Percentiles rank a stretch among this genome's conserved stretches.
Conservation (phyloP, 1,140 invertebrate species). For the Drosophila orosa region DNA sequence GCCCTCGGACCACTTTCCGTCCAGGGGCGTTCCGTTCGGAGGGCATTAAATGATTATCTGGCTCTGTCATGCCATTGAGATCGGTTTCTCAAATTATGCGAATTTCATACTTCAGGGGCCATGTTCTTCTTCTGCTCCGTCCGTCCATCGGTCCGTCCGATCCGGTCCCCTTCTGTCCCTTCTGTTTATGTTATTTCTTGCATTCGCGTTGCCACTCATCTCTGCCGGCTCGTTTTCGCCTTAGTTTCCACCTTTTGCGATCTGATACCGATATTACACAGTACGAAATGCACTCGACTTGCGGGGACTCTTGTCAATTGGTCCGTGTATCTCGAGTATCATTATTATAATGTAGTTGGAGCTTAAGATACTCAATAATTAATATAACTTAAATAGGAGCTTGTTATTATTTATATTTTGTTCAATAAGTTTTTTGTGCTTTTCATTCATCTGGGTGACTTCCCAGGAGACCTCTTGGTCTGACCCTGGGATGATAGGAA, state of each 20-base stretch:
- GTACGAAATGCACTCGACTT: constrained; percentile 2
- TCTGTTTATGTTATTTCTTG: constrained; percentile 31
- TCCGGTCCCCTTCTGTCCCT: background rate
- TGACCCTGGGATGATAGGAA: background rate
- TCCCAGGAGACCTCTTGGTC: background rate
- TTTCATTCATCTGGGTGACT: background rate
- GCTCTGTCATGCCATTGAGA: constrained; percentile 59
- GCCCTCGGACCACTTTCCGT: constrained; percentile 46
- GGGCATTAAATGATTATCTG: constrained; percentile 63
- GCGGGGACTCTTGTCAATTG: background rate
- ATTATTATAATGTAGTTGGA: background rate
- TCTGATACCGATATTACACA: constrained; percentile 41
- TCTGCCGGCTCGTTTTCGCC: constrained; percentile 4
- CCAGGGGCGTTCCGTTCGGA: constrained; percentile 52
- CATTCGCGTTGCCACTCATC: constrained; percentile 10
- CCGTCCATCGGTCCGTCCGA: background rate
- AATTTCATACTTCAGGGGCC: constrained; percentile 51
- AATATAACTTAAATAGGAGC: background rate
- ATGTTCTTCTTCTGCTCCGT: constrained; percentile 16
- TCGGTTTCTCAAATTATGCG: constrained; percentile 58
- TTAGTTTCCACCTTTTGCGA: constrained; percentile 15
- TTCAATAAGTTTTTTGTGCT: background rate
- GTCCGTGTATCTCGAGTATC: no score
- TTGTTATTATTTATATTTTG: background rate
- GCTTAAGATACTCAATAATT: background rate